Evolutionary conservation across 1,140 invertebrate species (phyloP), one percentile per base, ranked within the genome.

Genomic region (Hermetia illucens): DNA sequence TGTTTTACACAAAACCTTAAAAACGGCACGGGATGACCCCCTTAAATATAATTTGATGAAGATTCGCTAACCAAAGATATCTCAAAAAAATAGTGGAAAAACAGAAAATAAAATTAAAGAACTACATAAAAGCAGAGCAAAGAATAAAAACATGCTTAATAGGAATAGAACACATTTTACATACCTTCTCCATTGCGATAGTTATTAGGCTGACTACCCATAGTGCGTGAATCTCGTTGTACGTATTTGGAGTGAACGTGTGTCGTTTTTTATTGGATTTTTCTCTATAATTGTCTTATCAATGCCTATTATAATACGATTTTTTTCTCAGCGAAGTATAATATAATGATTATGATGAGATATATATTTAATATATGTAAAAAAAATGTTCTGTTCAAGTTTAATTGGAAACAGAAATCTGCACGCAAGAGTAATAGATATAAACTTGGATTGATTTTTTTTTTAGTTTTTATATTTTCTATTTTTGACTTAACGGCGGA

Each of bases 1-100:
- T 21, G 15, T 5, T 32, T 8, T 25, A 24, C 20, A 39, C 22
- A 33, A 40, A 15, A 20, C 21, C 16, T 18, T 24, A 21, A 40
- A 21, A 21, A 30, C 27, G 32, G 32, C 21, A 25, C 16, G n/a
- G 20, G 29, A 29, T 38, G 20, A 25, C 18, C 17, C 6, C 32
- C 32, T 31, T 38, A 25, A 6, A 12, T 20, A 27, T 9, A 27
- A 13, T 27, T 27, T 27, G 13, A 27, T 9, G 13, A 27, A 13
- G 8, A 27, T 9, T 27, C 8, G 8, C 13, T 8, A 8, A 27
- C 8, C 24, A 27, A 27, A 27, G 24, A 27, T 8, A 9, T 27
- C 24, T 27, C 24, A 27, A 9, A 9, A 27, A 9, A 9, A 9
- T 27, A 27, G 8, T 27, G 13, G 8, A 9, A 27, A 13, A 27